Percentiles rank a stretch among this genome's conserved stretches.
These are phyloP conservation scores for Kryptopterus vitreolus DNA, from an alignment of 2,797 vertebrate genomes.

Conservation along the genomic window DNA sequence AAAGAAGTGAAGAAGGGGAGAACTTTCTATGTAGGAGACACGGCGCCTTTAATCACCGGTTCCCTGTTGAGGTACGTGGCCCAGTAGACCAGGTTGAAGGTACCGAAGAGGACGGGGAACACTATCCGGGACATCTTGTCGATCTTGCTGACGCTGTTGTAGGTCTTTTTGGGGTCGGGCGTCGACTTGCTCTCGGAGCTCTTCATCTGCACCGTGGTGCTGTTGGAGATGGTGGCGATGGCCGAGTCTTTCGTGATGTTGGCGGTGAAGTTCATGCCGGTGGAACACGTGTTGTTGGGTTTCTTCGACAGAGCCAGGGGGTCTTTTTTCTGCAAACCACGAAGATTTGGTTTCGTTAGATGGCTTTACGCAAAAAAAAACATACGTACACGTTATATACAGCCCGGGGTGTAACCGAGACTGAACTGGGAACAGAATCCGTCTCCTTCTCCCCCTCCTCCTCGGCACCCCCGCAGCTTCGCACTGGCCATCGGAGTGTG, in stretches of 20 bases:
- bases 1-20: background rate
- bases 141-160: conserved; percentile 98
- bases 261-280: conserved; percentile 84
- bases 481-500: no score
- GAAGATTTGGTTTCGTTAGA: background rate
- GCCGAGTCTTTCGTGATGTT: conserved; percentile 87
- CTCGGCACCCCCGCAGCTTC: no score
- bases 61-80: conserved; percentile 97
- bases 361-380: no score
- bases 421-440: no score
- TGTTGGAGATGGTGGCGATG: conserved; percentile 84
- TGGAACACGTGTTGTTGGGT: conserved; percentile 83
- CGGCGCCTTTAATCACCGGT: conserved; percentile 87
- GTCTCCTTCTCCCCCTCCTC: no score
- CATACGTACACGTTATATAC: no score
- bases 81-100: conserved; percentile 98
- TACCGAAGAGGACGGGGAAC: conserved; percentile 94
- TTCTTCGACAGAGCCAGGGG: conserved; percentile 85
- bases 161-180: conserved; percentile 93
- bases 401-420: no score
- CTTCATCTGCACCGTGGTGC: conserved; percentile 80
- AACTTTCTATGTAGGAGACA: conserved; percentile 68
- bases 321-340: conserved; percentile 85
- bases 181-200: conserved; percentile 82
- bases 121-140: conserved; percentile 98